A percentile compares a stretch with the other conserved stretches of the same genome.
These are phyloP conservation scores for Centropus bengalensis DNA, from an alignment of 2,113 vertebrate genomes.

Conservation along the genomic window DNA sequence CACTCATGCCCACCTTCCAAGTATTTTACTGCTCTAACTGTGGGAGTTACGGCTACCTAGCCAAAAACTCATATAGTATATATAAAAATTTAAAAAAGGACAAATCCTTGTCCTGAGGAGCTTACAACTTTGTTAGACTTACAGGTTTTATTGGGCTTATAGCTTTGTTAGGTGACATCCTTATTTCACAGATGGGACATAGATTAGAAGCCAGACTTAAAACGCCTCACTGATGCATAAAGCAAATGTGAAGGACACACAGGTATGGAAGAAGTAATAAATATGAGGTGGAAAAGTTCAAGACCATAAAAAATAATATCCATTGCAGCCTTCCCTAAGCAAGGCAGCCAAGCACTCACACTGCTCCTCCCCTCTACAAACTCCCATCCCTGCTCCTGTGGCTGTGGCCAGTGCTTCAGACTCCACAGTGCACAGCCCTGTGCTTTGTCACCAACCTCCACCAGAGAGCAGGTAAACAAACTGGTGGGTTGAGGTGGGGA, in stretches of 20 bases:
- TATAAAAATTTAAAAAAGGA: not conserved
- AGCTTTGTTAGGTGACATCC: not conserved
- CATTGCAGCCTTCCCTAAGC: not conserved
- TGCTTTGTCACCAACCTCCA: not conserved
- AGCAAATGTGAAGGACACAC: not conserved
- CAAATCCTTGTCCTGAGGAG: not conserved
- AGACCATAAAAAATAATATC: not conserved
- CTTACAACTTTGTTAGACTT: not conserved
- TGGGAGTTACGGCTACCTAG: not conserved
- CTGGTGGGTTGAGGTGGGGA: not conserved
- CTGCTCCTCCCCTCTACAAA: not conserved
- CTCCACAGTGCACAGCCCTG: fast-evolving
- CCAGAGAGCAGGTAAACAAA: fast-evolving
- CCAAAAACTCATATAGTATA: not conserved
- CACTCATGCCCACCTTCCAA: not conserved
- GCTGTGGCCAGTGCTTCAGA: not conserved
- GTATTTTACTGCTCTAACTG: not conserved
- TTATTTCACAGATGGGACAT: not conserved
- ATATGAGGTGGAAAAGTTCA: not conserved
- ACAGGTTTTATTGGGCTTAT: not conserved
- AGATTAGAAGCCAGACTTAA: not conserved
- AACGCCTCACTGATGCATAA: fast-evolving
- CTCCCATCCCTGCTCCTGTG: not conserved
- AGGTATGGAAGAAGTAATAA: not conserved
- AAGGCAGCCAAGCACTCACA: not conserved